phyloP scores from a whole-genome alignment of 2,797 vertebrate species.

The Hirundo rustica region DNA sequence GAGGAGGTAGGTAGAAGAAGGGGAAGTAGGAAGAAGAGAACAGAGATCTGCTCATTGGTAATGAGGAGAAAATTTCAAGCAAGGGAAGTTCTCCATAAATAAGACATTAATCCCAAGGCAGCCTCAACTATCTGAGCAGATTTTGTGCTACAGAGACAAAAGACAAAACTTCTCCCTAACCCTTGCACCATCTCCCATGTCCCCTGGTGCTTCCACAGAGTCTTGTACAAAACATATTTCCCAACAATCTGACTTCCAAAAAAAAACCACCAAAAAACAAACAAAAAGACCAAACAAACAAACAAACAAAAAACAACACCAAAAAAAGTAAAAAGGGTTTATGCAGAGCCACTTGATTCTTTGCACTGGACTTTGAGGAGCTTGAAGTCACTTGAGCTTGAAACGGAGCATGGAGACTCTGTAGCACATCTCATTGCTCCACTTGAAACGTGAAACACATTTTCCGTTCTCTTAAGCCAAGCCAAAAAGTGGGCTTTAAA shows the following conservation, averaged over 20 bases:
- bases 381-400: not conserved
- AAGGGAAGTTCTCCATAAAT: not conserved
- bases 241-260: not conserved
- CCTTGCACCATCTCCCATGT: not conserved
- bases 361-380: not conserved
- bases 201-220: not conserved
- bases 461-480: not conserved
- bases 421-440: not conserved
- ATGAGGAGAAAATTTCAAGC: not conserved
- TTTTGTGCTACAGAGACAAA: not conserved
- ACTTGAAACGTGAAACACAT: not conserved
- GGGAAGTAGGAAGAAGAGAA: not conserved
- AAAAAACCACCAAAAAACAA: no score
- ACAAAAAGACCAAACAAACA: no score
- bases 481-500: not conserved
- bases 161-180: not conserved
- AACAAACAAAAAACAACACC: not conserved
- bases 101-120: not conserved
- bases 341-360: not conserved
- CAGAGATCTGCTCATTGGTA: not conserved
- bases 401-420: not conserved
- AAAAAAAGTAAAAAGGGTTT: not conserved
- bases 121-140: fast-evolving
- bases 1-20: not conserved
- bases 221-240: not conserved